phyloP scores from a whole-genome alignment of 2,888 invertebrate genomes.

The Campoplex nolae region DNA sequence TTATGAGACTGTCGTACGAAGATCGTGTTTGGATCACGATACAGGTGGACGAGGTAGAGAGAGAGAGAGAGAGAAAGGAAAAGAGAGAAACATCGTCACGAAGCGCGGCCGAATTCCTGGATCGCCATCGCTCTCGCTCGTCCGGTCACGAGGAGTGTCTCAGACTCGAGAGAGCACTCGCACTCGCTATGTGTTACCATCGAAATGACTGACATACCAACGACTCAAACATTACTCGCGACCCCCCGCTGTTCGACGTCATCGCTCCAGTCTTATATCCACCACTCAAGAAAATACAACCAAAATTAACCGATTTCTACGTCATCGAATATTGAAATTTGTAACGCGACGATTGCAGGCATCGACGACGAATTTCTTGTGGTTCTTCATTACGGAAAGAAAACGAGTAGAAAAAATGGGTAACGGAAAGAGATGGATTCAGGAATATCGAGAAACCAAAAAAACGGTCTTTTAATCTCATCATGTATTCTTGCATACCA shows the following conservation, averaged over 20 bases:
- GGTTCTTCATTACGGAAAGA: background rate
- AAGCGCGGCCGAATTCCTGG: constrained; percentile 73
- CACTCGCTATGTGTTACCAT: constrained; percentile 73
- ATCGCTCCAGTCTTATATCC: constrained; percentile 76
- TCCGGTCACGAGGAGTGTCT: constrained; percentile 47
- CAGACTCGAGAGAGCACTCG: constrained; percentile 72
- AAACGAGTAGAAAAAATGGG: background rate
- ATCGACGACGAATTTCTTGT: background rate
- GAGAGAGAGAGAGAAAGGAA: background rate
- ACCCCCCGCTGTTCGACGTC: constrained; percentile 82
- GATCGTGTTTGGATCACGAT: constrained; percentile 43
- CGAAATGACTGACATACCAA: constrained; percentile 82
- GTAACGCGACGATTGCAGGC: constrained; percentile 2
- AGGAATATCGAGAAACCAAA: background rate
- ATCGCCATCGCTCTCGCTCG: constrained; percentile 68
- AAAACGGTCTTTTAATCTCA: too few relatives aligned
- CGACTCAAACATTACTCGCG: constrained; percentile 80
- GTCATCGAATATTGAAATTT: constrained; percentile 53
- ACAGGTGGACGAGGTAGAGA: background rate
- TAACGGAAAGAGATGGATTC: background rate
- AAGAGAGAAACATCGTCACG: constrained; percentile 11
- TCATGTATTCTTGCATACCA: background rate
- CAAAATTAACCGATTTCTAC: constrained; percentile 77
- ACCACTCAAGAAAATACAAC: constrained; percentile 78
- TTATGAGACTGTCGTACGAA: constrained; percentile 51